Conservation (phyloP, 2,113 vertebrate genomes). For the Neogale vison region DNA sequence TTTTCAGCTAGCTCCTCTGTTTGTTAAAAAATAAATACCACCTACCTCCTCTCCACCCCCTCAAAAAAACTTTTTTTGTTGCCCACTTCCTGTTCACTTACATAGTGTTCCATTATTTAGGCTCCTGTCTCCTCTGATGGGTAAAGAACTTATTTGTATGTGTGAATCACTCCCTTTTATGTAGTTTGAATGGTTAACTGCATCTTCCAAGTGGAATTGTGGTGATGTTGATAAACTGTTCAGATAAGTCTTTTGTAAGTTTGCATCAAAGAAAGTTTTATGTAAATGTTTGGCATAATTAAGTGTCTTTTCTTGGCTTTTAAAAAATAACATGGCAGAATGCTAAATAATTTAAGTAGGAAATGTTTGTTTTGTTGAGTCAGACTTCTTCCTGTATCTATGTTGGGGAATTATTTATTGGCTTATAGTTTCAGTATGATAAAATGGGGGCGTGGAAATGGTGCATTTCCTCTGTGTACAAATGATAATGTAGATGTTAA, state of each 20-base stretch:
- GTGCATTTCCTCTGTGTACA: constrained; percentile 34
- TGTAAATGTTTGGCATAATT: constrained; percentile 43
- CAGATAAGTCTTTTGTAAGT: constrained; percentile 43
- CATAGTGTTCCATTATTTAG: not conserved
- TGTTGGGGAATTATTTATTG: not conserved
- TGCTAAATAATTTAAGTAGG: constrained; percentile 29
- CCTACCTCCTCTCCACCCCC: not conserved
- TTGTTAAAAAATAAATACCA: not conserved
- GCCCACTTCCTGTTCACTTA: constrained; percentile 36
- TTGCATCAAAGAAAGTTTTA: constrained; percentile 58
- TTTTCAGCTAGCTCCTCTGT: not conserved
- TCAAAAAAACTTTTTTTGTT: not conserved
- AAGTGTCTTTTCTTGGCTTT: not conserved
- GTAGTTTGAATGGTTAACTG: constrained; percentile 36
- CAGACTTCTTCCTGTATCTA: constrained; percentile 24
- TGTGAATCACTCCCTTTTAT: constrained; percentile 53
- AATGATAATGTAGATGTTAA: not conserved
- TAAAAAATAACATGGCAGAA: not conserved
- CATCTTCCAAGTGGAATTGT: constrained; percentile 61
- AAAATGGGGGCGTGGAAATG: not conserved
- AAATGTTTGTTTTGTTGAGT: constrained; percentile 44
- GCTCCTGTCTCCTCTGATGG: constrained; percentile 19
- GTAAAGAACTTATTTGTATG: not conserved
- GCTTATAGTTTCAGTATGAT: constrained; percentile 40
- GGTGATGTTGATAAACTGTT: constrained; percentile 23